Conservation (phyloP, 35 echinoderm and acorn worm species). For the Heliocidaris erythrogramma region DNA sequence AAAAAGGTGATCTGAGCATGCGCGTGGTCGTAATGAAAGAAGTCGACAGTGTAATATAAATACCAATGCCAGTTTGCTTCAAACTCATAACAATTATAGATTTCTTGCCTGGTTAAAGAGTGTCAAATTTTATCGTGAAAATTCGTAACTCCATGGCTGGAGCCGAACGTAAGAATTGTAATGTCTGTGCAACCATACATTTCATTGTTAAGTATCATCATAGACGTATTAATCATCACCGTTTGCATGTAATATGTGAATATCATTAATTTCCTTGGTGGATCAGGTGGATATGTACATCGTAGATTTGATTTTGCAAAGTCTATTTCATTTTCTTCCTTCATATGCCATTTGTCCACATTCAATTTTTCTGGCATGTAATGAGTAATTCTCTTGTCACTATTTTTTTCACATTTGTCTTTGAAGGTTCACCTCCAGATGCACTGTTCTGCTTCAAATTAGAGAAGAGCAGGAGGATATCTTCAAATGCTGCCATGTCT, state of each 20-base stretch:
- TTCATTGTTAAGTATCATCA: no score
- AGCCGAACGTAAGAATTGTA: not conserved
- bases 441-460: not conserved
- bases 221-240: no score
- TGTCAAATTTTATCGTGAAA: not conserved
- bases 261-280: no score
- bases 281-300: no score
- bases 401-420: not conserved
- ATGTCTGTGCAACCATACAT: no score
- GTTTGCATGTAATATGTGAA: no score
- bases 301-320: no score
- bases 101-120: not conserved
- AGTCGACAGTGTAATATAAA: not conserved
- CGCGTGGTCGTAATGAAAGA: not conserved
- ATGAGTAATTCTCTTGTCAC: not conserved
- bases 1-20: not conserved
- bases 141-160: not conserved
- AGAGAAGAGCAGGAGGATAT: not conserved
- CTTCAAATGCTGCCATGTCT: not conserved
- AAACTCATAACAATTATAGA: not conserved
- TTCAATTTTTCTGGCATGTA: not conserved
- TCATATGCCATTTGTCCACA: no score
- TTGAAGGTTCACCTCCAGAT: not conserved
- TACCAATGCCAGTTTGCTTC: not conserved
- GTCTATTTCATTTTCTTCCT: no score